Evolutionary conservation across 2,797 vertebrate species (phyloP), one percentile per base, ranked within the genome.

Genomic region (Pipistrellus nathusii): DNA sequence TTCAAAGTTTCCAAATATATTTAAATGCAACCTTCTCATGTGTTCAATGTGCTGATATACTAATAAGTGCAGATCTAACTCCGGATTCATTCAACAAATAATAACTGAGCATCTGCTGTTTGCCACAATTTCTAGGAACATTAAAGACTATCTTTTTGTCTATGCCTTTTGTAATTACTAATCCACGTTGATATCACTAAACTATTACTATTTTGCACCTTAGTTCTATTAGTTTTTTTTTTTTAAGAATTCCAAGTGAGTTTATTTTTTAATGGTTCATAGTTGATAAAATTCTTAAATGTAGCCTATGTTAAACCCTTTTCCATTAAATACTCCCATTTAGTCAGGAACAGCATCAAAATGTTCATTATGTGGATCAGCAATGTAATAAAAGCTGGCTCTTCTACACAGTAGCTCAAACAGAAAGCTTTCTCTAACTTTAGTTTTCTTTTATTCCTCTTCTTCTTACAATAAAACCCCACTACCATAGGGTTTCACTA

Each of bases 361-460:
- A 89, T 55, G 44, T 12, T 46, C 15, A 75, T 18, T 76, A 46
- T 2, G 46, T 76, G 35, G 38, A 27, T 68, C 77, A 62, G 80
- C 71, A 77, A 86, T 18, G 64, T 53, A 76, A 35, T 44, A 41
- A 46, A 62, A 68, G 27, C 51, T 81, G 51, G 51, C 46, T 81
- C 88, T 93, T 84, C 81, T 48, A 30, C 41, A 91, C n/a, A 92
- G 91, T 23, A 97, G 91, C 87, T 95, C 48, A 77, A 82, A 94
- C 44, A 91, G 57, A 94, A 90, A 13, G n/a, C 6, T 53, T 53
- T 25, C 23, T 59, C 55, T 59, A 59, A 59, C 10, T 59, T 59
- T 59, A 25, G 55, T 59, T 59, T 59, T 25, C 55, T 59, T 59
- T 59, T 23, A 59, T 59, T 59, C 55, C 9, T 25, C 57, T 5